A percentile compares a stretch with the other conserved stretches of the same genome.
These are phyloP conservation scores for Hydroisotoma schaefferi DNA, from an alignment of 2,888 invertebrate genomes.

Conservation along the genomic window DNA sequence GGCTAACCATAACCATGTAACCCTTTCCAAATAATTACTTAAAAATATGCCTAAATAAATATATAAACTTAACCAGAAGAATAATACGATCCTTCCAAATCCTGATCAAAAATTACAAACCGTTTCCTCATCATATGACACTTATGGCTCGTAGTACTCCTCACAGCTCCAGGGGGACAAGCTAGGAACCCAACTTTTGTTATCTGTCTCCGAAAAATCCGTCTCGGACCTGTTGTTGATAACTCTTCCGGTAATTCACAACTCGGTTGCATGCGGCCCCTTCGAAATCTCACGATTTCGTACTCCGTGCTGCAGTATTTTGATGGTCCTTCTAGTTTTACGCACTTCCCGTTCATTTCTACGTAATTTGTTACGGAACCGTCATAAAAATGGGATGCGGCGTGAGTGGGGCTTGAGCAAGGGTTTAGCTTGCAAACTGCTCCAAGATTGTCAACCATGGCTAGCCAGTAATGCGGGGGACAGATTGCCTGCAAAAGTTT, in stretches of 20 bases:
- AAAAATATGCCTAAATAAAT: too few relatives aligned
- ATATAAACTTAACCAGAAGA: too few relatives aligned
- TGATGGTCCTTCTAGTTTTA: slow-evolving; percentile 19
- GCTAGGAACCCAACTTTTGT: slow-evolving; percentile 14
- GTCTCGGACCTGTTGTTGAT: slow-evolving; percentile 13
- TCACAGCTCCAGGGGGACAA: slow-evolving; percentile 10
- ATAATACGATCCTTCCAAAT: too few relatives aligned
- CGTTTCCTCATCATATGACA: background rate
- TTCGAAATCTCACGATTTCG: slow-evolving; percentile 27
- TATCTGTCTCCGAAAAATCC: slow-evolving; percentile 23
- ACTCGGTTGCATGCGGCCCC: slow-evolving; percentile 21
- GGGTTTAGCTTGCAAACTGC: slow-evolving; percentile 26
- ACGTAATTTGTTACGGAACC: background rate
- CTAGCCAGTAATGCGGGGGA: slow-evolving; percentile 26
- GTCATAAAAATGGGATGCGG: background rate
- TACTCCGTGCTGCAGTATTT: slow-evolving; percentile 21
- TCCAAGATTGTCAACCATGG: slow-evolving; percentile 2
- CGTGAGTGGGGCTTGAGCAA: slow-evolving; percentile 4
- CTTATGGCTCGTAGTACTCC: background rate
- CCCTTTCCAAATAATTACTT: too few relatives aligned
- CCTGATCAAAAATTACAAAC: background rate
- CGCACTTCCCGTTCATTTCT: slow-evolving; percentile 22
- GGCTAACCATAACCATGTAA: too few relatives aligned
- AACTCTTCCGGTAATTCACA: too few relatives aligned
- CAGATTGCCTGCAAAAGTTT: slow-evolving; percentile 28